Base-by-base conservation (phyloP, 2,888 invertebrate genomes). In the Melipona beecheii region DNA sequence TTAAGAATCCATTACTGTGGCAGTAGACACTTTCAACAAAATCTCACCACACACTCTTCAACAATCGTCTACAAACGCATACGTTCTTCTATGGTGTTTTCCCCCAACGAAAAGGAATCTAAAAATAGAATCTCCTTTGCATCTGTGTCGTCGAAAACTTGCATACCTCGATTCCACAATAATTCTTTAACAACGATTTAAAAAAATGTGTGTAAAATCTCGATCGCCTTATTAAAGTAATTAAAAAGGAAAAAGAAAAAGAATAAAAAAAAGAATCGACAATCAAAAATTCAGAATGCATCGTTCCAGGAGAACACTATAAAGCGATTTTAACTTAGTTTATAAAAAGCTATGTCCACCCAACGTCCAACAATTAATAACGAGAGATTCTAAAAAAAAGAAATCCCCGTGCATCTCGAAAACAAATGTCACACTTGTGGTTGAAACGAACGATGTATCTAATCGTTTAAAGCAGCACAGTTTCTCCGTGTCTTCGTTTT, bases 311-410 rank as follows among this genome's bases (percentile, higher is more conserved):
- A 56, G 65, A 54, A 74, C 64, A 36, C 54, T 66, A 62, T 43
- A 62, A 70, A 83, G 73, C 52, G 68, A 80, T 50, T 70, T 76
- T 21, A 64, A 81, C 68, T 79, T 73, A 80, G 68, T 76, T 84
- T 58, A 74, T 31, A 77, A 76, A 66, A 75, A 62, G 58, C 60
- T 62, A 75, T 52, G 52, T 49, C 54, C 65, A 72, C 54, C 56
- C 15, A 64, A 58, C 50, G 60, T 70, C 36, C 76, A 70, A 70
- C 17, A 50, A 9, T 49, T 62, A n/a, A 15, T 58, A 17, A 19
- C 27, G 54, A 43, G 66, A 58, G 11, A 75, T 27, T 49, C 36
- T 56, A 50, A 54, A 50, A n/a, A 36, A 43, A 43, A 27, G 27
- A 27, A 74, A 70, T 79, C 71, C 75, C 49, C 68, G 52, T 36